Evolutionary conservation across 2,797 vertebrate species (phyloP), one percentile per base, ranked within the genome.

Genomic region (Poecilia velifera): DNA sequence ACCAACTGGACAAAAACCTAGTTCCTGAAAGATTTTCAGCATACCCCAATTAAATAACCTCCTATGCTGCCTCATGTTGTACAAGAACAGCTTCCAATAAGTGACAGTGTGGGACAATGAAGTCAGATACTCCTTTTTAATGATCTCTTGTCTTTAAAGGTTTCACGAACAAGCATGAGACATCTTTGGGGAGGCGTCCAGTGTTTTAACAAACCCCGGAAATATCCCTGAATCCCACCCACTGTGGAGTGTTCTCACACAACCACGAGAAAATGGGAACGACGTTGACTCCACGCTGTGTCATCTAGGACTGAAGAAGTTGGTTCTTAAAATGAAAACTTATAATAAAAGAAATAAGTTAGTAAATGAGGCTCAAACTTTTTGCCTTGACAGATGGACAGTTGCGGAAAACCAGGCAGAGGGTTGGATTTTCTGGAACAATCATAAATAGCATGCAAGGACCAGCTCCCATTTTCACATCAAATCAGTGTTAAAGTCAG

Each of bases 171-270:
- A 76, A 49, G 16, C 41, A 47, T 22, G 70, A 31, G 75, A 51
- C 72, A 49, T 76, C 64, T 76, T 78, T 53, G 25, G 43, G 20
- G 64, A 68, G 80, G 45, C 4, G 43, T 72, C 57, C 68, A 2
- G 9, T 20, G 51, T 53, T 79, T 36, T 1, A 47, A 55, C 55
- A 82, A 4, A 78, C 36, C 47, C 79, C 64, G 53, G 72, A 86
- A 86, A 88, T 87, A 87, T 76, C 83, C 71, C 80, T 78, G 68
- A 83, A 70, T 45, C 62, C 7, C 41, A 45, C 84, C 84, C 1
- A 72, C 82, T 55, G 80, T 6, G 82, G 62, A 47, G 39, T 39
- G 39, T 45, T 84, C 80, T 45, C 6, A 49, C 74, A 66, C 45
- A 76, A 41, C 57, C 78, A 34, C 25, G 66, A 12, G 2, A 34